Evolutionary conservation across 2,113 vertebrate genomes (phyloP), one percentile per base, ranked within the genome.

Genomic region (Ceuthmochares aereus): DNA sequence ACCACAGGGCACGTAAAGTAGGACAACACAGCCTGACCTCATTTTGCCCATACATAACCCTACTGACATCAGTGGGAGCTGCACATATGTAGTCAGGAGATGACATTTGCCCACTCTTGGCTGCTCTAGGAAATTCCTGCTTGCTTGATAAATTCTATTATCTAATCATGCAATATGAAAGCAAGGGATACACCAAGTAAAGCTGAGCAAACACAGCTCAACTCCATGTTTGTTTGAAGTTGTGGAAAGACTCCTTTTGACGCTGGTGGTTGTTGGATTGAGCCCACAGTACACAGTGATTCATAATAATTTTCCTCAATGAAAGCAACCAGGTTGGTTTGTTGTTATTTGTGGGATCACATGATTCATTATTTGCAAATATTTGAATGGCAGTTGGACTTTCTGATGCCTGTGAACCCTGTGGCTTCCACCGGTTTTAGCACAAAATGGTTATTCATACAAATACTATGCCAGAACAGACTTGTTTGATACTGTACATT

Each of bases 1-100:
- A 96, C 95, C 93, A 96, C 92, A 84, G 95, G 96, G 95, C 95
- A 96, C 52, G 1, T 93, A 96, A 96, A 97, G 96, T 96, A 96
- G 95, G 96, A 86, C 96, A 96, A 86, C 86, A 66, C 62, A 66
- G 58, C 83, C 90, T 96, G 96, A 96, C 93, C 96, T 97, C 92
- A 89, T 96, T 97, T 97, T 92, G 96, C 95, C 96, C 90, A 89
- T 79, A 34, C 89, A 49, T 96, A 96, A 96, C 96, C 96, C 77
- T 95, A 59, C 90, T 96, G 96, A 96, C 96, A 96, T 90, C 90
- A 93, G 89, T 73, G 88, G 76, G 95, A 96, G 83, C 90, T 93
- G 92, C 90, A 82, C 90, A 89, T 5, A 64, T 12, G 86, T 86
- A 92, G 55, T 58, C 89, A 95, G 86, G 73, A 72, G 83, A 34